Base-by-base conservation (phyloP, 1,140 invertebrate genomes). In the Bacillus rossius region DNA sequence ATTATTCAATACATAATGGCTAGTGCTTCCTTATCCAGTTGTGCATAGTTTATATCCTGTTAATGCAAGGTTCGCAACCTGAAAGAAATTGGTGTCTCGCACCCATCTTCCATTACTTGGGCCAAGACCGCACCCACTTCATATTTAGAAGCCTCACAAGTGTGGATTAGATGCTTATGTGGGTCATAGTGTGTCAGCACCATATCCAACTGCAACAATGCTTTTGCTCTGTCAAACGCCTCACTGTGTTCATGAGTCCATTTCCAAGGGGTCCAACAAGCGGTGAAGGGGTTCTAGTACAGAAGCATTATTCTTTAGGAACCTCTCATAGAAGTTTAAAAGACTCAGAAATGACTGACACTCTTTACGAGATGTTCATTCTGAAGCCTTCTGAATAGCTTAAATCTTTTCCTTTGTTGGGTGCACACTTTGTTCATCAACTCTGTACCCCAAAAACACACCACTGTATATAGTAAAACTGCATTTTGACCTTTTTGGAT, bases 21-120 rank as follows among this genome's bases (percentile, higher is more conserved):
- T 69, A 8, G 79, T 65, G 8, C 68, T 71, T 61, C 64, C 75
- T 2, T 75, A 49, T 5, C 81, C n/a, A 77, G 69, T 55, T 75
- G 75, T 2, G 70, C 49, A 45, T 80, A 79, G 54, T 73, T 75
- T 59, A 62, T 57, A 60, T 79, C 74, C 16, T 75, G 29, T 34
- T 4, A 7, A 34, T 34, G 10, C 10, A 7, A 34, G 10, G 29
- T 34, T 63, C 13, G 45, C 10, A 37, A 55, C 62, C 34, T 77
- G 64, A 63, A 75, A 2, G 64, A 65, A 43, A 77, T 70, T 8
- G 71, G 71, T 29, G 63, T 63, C 61, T 67, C 50, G 10, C 5
- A 7, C n/a, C 60, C 63, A 49, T 70, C 67, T 23, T 61, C 38
- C 43, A 68, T 57, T 16, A 57, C 52, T 37, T 75, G 69, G 7